Conservation (phyloP, 2,113 vertebrate genomes). For the Motacilla tschutschensis region DNA sequence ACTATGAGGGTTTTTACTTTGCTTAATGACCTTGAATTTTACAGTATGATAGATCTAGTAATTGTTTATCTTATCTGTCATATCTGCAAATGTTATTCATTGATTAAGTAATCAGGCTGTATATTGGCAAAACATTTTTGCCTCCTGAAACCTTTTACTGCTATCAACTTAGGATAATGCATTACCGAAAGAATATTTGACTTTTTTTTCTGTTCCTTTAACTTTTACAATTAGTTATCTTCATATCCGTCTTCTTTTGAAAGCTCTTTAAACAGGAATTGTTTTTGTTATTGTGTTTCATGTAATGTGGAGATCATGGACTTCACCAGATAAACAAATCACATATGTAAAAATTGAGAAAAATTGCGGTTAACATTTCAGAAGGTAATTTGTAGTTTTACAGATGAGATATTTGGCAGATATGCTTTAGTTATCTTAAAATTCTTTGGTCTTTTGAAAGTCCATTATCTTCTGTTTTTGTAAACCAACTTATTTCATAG, state of each 20-base stretch:
- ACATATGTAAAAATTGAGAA: not conserved
- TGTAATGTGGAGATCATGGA: not conserved
- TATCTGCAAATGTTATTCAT: not conserved
- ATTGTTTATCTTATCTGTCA: not conserved
- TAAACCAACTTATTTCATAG: not conserved
- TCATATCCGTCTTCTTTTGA: not conserved
- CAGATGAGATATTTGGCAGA: not conserved
- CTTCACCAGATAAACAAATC: not conserved
- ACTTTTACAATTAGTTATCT: not conserved
- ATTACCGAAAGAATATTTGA: not conserved
- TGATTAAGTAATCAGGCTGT: not conserved
- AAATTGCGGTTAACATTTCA: not conserved
- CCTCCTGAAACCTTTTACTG: not conserved
- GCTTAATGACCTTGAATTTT: not conserved
- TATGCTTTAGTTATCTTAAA: not conserved
- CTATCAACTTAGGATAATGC: not conserved
- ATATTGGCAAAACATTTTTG: not conserved
- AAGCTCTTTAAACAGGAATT: not conserved
- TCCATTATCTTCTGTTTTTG: not conserved
- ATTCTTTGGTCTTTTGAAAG: not conserved
- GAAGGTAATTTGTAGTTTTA: not conserved
- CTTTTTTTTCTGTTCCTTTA: not conserved
- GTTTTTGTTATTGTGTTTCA: not conserved
- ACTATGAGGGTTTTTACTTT: not conserved
- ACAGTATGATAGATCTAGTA: not conserved